Conservation (phyloP, 2,113 vertebrate genomes). For the Tragelaphus buxtoni region DNA sequence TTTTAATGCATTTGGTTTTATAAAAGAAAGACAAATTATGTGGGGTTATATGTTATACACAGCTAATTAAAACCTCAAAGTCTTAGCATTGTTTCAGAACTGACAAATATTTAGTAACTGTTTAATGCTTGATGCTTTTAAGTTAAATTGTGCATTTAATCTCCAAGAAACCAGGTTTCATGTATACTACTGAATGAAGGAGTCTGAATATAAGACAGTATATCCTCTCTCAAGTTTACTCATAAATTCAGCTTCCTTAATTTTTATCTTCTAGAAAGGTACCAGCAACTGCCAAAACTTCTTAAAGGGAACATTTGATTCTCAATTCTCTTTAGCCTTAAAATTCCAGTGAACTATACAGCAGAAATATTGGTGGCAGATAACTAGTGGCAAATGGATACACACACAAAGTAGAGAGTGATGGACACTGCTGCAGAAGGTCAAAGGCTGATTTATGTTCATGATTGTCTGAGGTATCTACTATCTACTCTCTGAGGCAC, state of each 20-base stretch:
- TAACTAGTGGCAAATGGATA: neutral
- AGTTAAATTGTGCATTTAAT: conserved; percentile 21
- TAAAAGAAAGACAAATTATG: conserved; percentile 19
- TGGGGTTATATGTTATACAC: neutral
- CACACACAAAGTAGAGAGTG: neutral
- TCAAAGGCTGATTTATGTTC: conserved; percentile 44
- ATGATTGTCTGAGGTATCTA: neutral
- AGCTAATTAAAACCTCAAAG: conserved; percentile 21
- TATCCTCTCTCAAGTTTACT: conserved; percentile 21
- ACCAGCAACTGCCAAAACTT: conserved; percentile 53
- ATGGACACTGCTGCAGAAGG: conserved; percentile 45
- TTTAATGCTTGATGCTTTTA: conserved; percentile 18
- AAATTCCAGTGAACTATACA: neutral
- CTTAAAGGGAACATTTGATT: neutral
- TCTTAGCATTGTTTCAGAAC: neutral
- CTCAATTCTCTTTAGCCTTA: neutral
- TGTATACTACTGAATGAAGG: neutral
- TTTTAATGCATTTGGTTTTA: neutral
- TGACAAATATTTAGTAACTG: neutral
- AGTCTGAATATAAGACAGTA: conserved; percentile 20
- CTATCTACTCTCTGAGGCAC: neutral
- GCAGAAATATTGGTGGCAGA: neutral
- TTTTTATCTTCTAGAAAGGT: conserved; percentile 68
- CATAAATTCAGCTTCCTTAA: conserved; percentile 59
- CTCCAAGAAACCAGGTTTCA: neutral